phyloP scores from a whole-genome alignment of 2,113 vertebrate species.

The Ameiurus melas region DNA sequence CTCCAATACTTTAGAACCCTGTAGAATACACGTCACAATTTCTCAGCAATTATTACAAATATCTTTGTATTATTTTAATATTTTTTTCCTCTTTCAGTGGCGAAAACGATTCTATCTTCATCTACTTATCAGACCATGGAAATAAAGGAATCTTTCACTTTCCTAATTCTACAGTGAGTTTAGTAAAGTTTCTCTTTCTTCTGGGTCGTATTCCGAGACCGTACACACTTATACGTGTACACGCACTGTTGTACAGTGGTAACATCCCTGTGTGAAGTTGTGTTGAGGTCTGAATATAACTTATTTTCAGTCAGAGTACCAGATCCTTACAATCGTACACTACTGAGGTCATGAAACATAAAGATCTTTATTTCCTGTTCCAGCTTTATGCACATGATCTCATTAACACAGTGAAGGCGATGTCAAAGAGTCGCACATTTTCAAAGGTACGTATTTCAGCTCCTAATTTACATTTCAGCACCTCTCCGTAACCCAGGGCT shows the following conservation, averaged over 20 bases:
- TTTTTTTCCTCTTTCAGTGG: constrained; percentile 12
- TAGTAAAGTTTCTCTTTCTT: background rate
- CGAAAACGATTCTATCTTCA: constrained; percentile 36
- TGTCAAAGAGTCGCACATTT: constrained; percentile 13
- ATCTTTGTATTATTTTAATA: background rate
- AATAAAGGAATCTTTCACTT: constrained; percentile 37
- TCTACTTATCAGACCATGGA: constrained; percentile 47
- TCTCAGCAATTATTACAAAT: background rate
- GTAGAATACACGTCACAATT: no score
- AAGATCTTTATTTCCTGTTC: background rate
- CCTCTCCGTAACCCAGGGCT: background rate
- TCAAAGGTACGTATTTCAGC: constrained; percentile 26
- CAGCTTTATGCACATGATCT: constrained; percentile 45
- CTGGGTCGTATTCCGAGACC: background rate
- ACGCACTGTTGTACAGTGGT: background rate
- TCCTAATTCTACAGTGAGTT: constrained; percentile 35
- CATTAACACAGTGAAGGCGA: constrained; percentile 12
- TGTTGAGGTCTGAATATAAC: background rate
- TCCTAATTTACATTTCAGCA: background rate
- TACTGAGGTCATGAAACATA: background rate
- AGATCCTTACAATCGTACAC: background rate
- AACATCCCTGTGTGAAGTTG: background rate
- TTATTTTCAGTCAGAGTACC: background rate
- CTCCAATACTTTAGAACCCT: no score
- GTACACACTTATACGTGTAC: background rate